Evolutionary conservation across 1,140 invertebrate genomes (phyloP), one percentile per base, ranked within the genome.

Genomic region (Lordiphosa collinella): DNA sequence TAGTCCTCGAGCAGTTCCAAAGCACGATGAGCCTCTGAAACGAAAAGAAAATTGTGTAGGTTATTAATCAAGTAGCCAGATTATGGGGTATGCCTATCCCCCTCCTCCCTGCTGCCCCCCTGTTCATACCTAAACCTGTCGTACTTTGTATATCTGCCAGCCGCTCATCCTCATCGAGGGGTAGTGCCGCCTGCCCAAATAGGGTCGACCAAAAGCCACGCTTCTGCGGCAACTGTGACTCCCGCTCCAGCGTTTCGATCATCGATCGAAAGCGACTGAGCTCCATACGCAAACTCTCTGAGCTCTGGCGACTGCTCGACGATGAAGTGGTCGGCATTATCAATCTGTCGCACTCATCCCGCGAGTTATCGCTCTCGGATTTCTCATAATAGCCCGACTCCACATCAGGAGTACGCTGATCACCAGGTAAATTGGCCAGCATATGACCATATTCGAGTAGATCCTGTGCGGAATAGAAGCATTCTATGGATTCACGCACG

Each of bases 1-100:
- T 99, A 99, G 89, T 99, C 98, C 91, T 99, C 98, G 75, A 99
- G 92, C 74, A 99, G 92, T 91, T 99, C 97, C 80, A 99, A 91
- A 59, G 98, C 98, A 90, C 97, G 93, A 90, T 99, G 97, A 90
- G 98, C 97, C 92, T 99, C 98, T 98, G 93, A 37, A 38, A 62
- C 1, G 16, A n/a, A 38, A 16, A 46, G 4, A 29, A 36, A 18
- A 4, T 18, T 4, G 1, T n/a, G n/a, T n/a, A n/a, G 18, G 2
- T 18, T 18, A 18, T 4, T 18, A 18, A 18, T 18, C 18, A 18
- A 18, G 18, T 2, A n/a, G 3, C 18, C 18, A 18, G 18, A 18
- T 18, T 3, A 18, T 18, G 4, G 18, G 4, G 2, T 18, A 4
- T 18, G 18, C 18, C 18, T 18, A 18, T 3, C 18, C 2, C 18